Evolutionary conservation across 2,888 invertebrate genomes (phyloP), one percentile per base, ranked within the genome.

Genomic region (Chymomyza procnemis): DNA sequence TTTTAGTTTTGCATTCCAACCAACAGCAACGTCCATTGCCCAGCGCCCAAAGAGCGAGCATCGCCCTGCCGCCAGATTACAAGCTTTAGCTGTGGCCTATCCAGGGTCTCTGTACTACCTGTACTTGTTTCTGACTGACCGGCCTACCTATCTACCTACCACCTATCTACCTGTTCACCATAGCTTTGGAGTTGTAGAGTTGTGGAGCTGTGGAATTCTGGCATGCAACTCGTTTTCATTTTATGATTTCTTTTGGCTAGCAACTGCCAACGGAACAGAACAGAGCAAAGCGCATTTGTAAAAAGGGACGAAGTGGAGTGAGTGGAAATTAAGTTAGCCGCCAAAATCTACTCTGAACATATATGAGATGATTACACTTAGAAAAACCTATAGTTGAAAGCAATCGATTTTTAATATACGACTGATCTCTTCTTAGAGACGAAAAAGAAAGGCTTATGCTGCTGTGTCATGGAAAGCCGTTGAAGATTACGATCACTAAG

Each of bases 211-310:
- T 21, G 18, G 46, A 78, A 78, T 78, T 76, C 75, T 56, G 83
- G 75, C 73, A 74, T 85, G 81, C 85, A 82, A 82, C 81, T 82
- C 87, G 81, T 82, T 87, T 82, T 82, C 87, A 71, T 87, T 82
- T 82, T 82, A 82, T 82, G 81, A 82, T 85, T 80, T 82, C 64
- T 76, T 77, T 71, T 21, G 50, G 64, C 54, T 65, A 73, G 55
- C 75, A 60, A 77, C 78, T 78, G 80, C 34, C 34, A 41, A 41
- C 34, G 34, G 34, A 41, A 41, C 34, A 41, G 34, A 41, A 41
- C 34, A 3, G 12, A 41, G 34, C 34, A 12, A 41, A 41, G 26
- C 26, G 26, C 26, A 26, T 26, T 26, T 26, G 26, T 26, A 26
- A 26, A 26, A 26, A 2, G 34, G 12, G 34, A 12, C 12, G 12